Percentiles rank a stretch among this genome's conserved stretches.
These are phyloP conservation scores for Dasysyrphus tricinctus DNA, from an alignment of 2,888 invertebrate genomes.

Conservation along the genomic window DNA sequence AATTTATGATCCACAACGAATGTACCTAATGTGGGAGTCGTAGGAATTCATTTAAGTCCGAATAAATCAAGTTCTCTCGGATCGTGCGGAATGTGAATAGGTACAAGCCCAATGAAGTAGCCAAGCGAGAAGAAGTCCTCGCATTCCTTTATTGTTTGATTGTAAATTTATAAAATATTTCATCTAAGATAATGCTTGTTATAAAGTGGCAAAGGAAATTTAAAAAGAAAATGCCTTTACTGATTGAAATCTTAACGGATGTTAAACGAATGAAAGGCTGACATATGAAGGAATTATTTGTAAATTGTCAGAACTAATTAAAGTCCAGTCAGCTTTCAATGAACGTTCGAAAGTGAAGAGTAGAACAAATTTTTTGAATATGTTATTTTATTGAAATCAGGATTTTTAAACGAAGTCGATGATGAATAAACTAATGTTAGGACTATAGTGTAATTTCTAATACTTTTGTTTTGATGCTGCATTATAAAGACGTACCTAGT, in stretches of 20 bases:
- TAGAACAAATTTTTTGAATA: too few relatives aligned
- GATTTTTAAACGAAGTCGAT: too few relatives aligned
- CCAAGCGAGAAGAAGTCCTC: constrained; percentile 50
- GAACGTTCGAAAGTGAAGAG: too few relatives aligned
- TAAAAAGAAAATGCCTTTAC: background rate
- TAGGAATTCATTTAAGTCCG: constrained; percentile 52
- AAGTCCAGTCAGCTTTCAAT: too few relatives aligned
- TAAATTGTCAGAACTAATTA: too few relatives aligned
- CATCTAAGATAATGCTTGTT: constrained; percentile 18
- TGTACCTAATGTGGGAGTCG: constrained; percentile 54
- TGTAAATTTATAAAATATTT: constrained; percentile 33
- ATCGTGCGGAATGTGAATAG: constrained; percentile 54
- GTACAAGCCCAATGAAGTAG: constrained; percentile 8
- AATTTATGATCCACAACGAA: constrained; percentile 54
- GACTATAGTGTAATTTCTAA: too few relatives aligned
- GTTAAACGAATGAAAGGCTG: too few relatives aligned
- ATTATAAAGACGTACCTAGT: too few relatives aligned
- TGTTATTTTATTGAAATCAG: too few relatives aligned
- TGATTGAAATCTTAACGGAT: background rate
- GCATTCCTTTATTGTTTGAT: constrained; percentile 30
- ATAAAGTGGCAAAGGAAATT: background rate
- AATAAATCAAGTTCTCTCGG: constrained; percentile 64
- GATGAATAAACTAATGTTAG: too few relatives aligned
- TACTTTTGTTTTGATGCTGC: too few relatives aligned
- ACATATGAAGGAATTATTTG: too few relatives aligned